phyloP scores from a whole-genome alignment of 2,113 vertebrate genomes.

The Brachypteracias leptosomus region DNA sequence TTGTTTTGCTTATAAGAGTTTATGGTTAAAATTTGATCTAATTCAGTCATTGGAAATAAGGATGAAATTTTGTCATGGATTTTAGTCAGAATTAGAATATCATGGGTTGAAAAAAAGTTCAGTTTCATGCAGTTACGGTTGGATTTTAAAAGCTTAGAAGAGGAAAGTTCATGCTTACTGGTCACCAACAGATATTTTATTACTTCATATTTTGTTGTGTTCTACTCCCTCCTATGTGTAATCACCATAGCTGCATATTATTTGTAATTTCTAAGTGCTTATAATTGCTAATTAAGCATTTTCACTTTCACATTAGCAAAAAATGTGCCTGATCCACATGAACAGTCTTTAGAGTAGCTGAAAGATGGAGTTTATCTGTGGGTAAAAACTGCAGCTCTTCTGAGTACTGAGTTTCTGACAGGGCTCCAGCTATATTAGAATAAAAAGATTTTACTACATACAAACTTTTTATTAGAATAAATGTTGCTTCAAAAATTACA shows the following conservation, averaged over 20 bases:
- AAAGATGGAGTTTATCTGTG: background rate
- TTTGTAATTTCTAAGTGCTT: background rate
- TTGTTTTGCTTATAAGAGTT: background rate
- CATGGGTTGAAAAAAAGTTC: background rate
- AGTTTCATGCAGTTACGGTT: background rate
- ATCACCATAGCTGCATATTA: background rate
- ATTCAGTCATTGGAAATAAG: background rate
- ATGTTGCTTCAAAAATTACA: background rate
- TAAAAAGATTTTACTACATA: background rate
- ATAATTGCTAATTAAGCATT: background rate
- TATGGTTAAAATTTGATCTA: background rate
- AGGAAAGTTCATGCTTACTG: background rate
- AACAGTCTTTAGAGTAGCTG: background rate
- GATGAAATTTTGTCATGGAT: background rate
- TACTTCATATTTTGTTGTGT: background rate
- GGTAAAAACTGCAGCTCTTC: background rate
- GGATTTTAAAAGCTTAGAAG: background rate
- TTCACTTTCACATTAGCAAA: background rate
- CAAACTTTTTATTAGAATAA: conserved; percentile 29
- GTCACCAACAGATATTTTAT: background rate
- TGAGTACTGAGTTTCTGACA: background rate
- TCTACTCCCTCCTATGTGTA: background rate
- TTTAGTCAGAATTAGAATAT: background rate
- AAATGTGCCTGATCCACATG: background rate
- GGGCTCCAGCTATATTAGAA: background rate